Evolutionary conservation across 2,797 vertebrate species (phyloP), one percentile per base, ranked within the genome.

Genomic region (Salarias fasciatus): DNA sequence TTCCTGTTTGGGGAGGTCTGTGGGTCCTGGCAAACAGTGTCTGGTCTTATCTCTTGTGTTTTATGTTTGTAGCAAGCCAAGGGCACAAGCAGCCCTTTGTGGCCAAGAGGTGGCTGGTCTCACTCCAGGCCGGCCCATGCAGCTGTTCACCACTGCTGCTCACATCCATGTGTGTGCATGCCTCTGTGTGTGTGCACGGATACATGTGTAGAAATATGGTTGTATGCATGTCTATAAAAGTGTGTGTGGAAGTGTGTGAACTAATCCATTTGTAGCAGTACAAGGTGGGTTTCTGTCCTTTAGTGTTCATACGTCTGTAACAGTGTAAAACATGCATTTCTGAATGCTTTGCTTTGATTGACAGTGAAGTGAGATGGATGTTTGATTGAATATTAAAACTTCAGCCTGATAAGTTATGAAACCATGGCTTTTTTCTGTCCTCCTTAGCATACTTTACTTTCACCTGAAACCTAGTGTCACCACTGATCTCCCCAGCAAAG

Each of bases 41-140:
- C 84, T 89, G 80, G 85, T 88, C 88, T 92, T 89, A 90, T 91
- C 89, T 89, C 87, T 90, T 85, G 80, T 90, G 86, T 90, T 90
- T 92, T 89, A 91, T 90, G 86, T 90, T 87, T 83, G 74, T 83
- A 68, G 82, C 80, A 72, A 82, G 79, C 72, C 51, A 65, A 74
- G 84, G 89, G 80, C 86, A 93, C 91, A 92, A 90, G 86, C 83
- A 87, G 82, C 81, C 79, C 92, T 92, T 93, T 93, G 91, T 93
- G 92, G 87, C 84, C 64, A 74, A 88, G 90, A 87, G 89, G 88
- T 86, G 86, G 86, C 89, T 92, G 90, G 89, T 90, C 80, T 72
- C 44, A 48, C 70, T 91, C 89, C 91, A 92, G 86, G 86, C 71
- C 60, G 37, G 62, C 56, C 86, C 83, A 81, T 89, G 91, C 92